Base-by-base conservation (phyloP, 2,797 vertebrate genomes). In the Limosa lapponica region DNA sequence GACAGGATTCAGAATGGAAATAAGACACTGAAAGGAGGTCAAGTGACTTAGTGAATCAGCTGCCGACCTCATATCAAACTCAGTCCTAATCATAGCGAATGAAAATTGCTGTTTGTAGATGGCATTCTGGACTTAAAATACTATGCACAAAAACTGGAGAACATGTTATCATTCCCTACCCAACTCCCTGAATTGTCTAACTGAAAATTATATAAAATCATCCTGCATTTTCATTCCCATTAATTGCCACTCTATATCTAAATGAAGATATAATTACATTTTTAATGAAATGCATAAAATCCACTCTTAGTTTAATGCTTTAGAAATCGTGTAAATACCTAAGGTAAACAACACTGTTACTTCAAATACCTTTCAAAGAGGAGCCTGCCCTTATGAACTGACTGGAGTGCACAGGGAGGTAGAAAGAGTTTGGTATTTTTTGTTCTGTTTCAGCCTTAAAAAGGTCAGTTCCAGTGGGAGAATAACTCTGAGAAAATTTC, bases 391-490 rank as follows among this genome's bases (percentile, higher is more conserved):
- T 86, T 74, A 55, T 44, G 64, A 89, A 85, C 46, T 80, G 55
- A 67, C 39, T 78, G n/a, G 16, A 79, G 16, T 19, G 55, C n/a
- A 48, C 17, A 66, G 55, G 23, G 30, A 95, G 17, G 55, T 13
- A 72, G 28, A 82, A 82, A 32, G 51, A 73, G 7, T 61, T 78
- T 78, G 39, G 8, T 70, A 80, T 80, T 87, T 92, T 78, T 62
- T n/a, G 15, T 77, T 87, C 62, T 57, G 10, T 59, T 91, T 87
- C 75, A 82, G 16, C n/a, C 23, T 85, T 93, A 16, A 80, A 93
- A 96, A 89, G 71, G 51, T 84, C 71, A 89, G n/a, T 49, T 87
- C 74, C 74, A 82, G 51, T 34, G 74, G 80, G 39, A 89, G 32
- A 55, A 34, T 28, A 80, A 80, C 22, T 64, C 39, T 13, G 17